These are phyloP conservation scores for Pteropus rufus DNA, from an alignment of 2,797 vertebrate species.

Conservation along the genomic window DNA sequence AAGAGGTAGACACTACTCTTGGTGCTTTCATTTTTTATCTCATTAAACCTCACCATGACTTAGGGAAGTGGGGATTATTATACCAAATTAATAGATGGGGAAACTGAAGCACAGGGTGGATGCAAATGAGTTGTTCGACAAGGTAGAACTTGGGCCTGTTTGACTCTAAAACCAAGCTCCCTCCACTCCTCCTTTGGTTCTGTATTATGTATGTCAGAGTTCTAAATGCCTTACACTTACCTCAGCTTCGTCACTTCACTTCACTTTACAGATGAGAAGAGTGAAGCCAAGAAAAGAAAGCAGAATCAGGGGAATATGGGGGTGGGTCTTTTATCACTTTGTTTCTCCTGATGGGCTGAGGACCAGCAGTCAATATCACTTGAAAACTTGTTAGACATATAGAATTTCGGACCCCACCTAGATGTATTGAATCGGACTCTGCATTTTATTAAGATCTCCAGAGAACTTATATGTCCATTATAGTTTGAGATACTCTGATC, in stretches of 20 bases:
- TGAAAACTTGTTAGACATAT: background rate
- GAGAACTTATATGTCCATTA: background rate
- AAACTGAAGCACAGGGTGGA: background rate
- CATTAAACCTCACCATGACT: background rate
- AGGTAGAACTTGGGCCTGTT: background rate
- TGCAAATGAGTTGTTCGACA: background rate
- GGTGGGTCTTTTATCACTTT: background rate
- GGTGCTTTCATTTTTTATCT: background rate
- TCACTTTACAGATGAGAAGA: background rate
- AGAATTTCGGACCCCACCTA: background rate
- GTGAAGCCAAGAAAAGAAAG: background rate
- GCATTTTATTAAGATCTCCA: background rate
- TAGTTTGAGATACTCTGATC: background rate
- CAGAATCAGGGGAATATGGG: background rate
- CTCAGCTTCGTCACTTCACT: background rate
- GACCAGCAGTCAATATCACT: background rate
- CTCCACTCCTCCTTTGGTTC: background rate
- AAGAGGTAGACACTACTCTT: background rate
- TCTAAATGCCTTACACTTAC: background rate
- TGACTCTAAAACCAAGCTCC: background rate
- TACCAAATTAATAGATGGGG: background rate
- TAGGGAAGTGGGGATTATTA: background rate
- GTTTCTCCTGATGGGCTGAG: background rate
- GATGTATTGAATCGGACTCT: background rate
- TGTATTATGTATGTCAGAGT: background rate